These are phyloP conservation scores for Nautilus pompilius DNA, from an alignment of 1,140 invertebrate genomes.

Conservation along the genomic window DNA sequence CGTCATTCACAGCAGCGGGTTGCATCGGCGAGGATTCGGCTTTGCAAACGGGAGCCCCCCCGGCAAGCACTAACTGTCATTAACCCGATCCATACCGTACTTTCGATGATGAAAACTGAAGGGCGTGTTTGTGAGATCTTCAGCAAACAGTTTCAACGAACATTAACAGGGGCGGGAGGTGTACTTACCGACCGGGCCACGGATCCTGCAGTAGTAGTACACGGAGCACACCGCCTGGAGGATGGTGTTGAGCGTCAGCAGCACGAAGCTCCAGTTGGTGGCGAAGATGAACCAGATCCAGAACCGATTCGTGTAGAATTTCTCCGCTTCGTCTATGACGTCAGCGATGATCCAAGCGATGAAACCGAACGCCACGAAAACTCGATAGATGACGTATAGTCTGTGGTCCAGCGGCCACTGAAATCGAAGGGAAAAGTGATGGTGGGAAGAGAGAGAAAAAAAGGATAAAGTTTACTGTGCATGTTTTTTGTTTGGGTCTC, in stretches of 20 bases:
- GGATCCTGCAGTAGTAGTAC: slow-evolving; percentile 24
- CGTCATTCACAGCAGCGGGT: no score
- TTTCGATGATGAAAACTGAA: neutral
- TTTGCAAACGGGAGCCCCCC: no score
- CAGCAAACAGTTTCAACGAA: no score
- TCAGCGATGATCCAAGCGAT: slow-evolving; percentile 37
- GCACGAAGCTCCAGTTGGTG: slow-evolving; percentile 46
- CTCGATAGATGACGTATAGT: slow-evolving; percentile 30
- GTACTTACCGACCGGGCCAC: slow-evolving; percentile 33
- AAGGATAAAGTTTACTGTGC: neutral
- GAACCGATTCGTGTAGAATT: slow-evolving; percentile 31
- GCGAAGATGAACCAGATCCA: slow-evolving; percentile 44
- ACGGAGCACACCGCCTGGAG: slow-evolving; percentile 27
- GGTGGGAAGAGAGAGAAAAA: neutral
- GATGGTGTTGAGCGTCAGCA: slow-evolving; percentile 27
- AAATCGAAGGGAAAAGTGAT: slow-evolving; percentile 5
- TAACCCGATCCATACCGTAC: neutral
- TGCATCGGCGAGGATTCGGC: no score
- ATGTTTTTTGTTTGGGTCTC: no score
- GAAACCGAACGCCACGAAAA: slow-evolving; percentile 20
- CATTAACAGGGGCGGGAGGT: no score
- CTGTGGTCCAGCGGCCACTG: slow-evolving; percentile 39
- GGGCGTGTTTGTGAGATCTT: no score
- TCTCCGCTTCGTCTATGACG: slow-evolving; percentile 31
- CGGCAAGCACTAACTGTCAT: neutral